Percentiles rank a stretch among this genome's conserved stretches.
phyloP scores from a whole-genome alignment of 1,140 invertebrate species.

The Brevipalpus yothersi region DNA sequence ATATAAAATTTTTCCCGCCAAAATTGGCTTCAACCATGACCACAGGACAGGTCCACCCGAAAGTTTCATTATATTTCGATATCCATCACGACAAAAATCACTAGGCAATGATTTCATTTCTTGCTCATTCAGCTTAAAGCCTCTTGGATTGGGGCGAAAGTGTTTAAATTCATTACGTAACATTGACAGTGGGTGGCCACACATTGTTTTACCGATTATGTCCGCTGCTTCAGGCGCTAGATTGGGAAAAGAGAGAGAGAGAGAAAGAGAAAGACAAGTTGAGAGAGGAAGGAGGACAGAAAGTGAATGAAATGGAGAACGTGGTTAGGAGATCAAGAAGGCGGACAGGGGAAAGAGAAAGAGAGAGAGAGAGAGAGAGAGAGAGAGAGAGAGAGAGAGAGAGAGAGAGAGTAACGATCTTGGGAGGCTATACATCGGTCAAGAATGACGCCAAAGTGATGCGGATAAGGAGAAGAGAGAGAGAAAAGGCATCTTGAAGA shows the following conservation, averaged over 20 bases:
- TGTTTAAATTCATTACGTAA: slow-evolving; percentile 12
- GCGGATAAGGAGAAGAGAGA: too few species aligned
- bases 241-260: not conserved
- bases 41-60: slow-evolving; percentile 19
- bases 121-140: slow-evolving; percentile 11
- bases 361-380: too few species aligned
- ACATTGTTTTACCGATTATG: slow-evolving; percentile 13
- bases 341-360: too few species aligned
- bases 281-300: too few species aligned
- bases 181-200: slow-evolving; percentile 12
- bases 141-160: slow-evolving; percentile 6
- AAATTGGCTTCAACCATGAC: slow-evolving; percentile 22
- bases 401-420: too few species aligned
- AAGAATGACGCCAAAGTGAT: too few species aligned
- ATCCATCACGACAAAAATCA: slow-evolving; percentile 19
- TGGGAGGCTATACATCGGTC: too few species aligned
- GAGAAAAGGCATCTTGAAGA: too few species aligned
- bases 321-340: too few species aligned
- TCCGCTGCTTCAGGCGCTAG: slow-evolving; percentile 10
- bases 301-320: too few species aligned
- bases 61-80: slow-evolving; percentile 16
- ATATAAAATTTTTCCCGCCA: slow-evolving; percentile 23
- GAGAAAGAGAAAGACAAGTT: not conserved
- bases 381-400: too few species aligned
- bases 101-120: slow-evolving; percentile 11